phyloP scores from a whole-genome alignment of 1,140 invertebrate species.

The Proctacanthus coquilletti region DNA sequence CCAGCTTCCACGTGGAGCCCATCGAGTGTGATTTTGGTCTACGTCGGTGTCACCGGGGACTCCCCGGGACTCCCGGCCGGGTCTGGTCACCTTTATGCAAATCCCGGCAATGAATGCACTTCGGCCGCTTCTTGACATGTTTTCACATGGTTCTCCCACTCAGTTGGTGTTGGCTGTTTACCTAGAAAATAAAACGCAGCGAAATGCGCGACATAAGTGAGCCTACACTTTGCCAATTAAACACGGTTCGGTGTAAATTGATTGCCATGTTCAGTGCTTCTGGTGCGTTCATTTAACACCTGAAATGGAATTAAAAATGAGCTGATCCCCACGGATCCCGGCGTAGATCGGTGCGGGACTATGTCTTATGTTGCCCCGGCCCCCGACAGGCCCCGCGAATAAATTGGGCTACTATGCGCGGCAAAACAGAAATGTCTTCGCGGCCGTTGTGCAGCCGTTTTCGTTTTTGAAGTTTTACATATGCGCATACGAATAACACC shows the following conservation, averaged over 20 bases:
- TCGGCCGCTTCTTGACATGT: background rate
- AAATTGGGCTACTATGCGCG: background rate
- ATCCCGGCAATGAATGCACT: background rate
- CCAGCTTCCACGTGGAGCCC: background rate
- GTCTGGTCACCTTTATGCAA: background rate
- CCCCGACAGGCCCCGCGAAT: background rate
- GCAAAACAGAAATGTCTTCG: too few species aligned
- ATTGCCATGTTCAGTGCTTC: constrained; percentile 1
- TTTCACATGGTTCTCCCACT: background rate
- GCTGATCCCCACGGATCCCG: background rate
- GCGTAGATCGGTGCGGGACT: background rate
- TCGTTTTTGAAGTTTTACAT: too few species aligned
- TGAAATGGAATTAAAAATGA: background rate
- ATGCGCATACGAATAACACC: too few species aligned
- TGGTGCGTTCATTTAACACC: constrained; percentile 1
- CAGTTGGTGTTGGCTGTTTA: background rate
- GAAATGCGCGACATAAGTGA: background rate
- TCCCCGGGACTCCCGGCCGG: background rate
- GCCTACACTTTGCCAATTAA: background rate
- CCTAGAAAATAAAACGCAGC: background rate
- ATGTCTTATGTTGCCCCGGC: background rate
- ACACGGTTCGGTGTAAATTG: background rate
- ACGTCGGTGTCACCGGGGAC: too few species aligned
- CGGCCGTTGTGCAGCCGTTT: too few species aligned
- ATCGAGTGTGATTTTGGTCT: too few species aligned